A percentile compares a stretch with the other conserved stretches of the same genome.
These are phyloP conservation scores for Trachymyrmex septentrionalis DNA, from an alignment of 1,140 invertebrate genomes.

Conservation along the genomic window DNA sequence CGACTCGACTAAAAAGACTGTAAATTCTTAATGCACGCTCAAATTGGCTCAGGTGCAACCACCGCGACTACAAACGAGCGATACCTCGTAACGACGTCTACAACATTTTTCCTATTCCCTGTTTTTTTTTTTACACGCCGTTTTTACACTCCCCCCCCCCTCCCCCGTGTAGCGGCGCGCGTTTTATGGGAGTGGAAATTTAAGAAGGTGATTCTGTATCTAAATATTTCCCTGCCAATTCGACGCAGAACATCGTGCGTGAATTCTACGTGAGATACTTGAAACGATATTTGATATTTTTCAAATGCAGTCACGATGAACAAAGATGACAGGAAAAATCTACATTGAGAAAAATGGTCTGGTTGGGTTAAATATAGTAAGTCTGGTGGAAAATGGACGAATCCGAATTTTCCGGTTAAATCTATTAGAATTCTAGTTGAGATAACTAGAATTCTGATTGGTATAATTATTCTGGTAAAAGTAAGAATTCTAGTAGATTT, in stretches of 20 bases:
- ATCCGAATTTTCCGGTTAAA: too few species aligned
- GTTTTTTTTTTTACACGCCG: constrained; percentile 34
- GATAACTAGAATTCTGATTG: too few species aligned
- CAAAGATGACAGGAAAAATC: too few species aligned
- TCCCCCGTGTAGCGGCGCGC: background rate
- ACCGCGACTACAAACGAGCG: constrained; percentile 44
- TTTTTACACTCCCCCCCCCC: too few species aligned
- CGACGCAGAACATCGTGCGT: background rate
- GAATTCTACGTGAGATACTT: background rate
- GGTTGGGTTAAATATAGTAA: too few species aligned
- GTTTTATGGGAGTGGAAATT: constrained; percentile 21
- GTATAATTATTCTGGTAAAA: too few species aligned
- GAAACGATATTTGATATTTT: background rate
- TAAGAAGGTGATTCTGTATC: background rate
- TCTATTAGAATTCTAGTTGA: too few species aligned
- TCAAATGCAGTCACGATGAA: too few species aligned
- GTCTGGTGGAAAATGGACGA: too few species aligned
- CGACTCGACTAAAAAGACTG: constrained; percentile 49
- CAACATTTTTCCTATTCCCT: constrained; percentile 48
- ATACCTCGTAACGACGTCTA: constrained; percentile 46
- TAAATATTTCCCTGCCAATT: constrained; percentile 30
- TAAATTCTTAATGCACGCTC: constrained; percentile 66
- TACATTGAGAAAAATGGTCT: too few species aligned
- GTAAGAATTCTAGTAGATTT: too few species aligned
- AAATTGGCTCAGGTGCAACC: constrained; percentile 69